phyloP scores from a whole-genome alignment of 53 echinoderm and acorn worm genomes.

The Zoroaster sp. region DNA sequence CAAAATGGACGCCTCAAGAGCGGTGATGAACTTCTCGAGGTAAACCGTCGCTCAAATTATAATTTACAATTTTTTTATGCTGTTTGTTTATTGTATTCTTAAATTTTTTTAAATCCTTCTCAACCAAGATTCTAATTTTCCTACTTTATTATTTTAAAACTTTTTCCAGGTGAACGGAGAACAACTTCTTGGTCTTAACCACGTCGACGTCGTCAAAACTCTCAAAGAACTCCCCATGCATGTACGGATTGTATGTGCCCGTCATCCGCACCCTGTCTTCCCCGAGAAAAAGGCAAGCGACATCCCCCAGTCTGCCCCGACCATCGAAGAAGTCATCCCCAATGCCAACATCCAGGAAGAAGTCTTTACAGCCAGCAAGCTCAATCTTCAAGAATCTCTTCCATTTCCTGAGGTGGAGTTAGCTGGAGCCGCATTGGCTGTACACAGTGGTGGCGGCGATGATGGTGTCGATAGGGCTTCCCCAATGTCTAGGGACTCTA shows the following conservation, averaged over 20 bases:
- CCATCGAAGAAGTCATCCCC: slow-evolving; percentile 29
- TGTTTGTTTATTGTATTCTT: not conserved
- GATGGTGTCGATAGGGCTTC: slow-evolving; percentile 16
- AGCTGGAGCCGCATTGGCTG: not conserved
- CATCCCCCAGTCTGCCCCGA: not conserved
- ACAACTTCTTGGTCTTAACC: slow-evolving; percentile 83
- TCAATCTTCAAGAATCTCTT: slow-evolving; percentile 6
- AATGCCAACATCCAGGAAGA: slow-evolving; percentile 9
- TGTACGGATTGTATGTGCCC: slow-evolving; percentile 84
- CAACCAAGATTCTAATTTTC: no score
- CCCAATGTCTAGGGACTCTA: slow-evolving; percentile 59
- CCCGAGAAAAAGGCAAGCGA: slow-evolving; percentile 37
- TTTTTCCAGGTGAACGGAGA: slow-evolving; percentile 80
- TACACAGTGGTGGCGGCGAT: slow-evolving; percentile 1
- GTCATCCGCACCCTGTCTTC: slow-evolving; percentile 74
- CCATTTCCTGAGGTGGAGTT: slow-evolving; percentile 31
- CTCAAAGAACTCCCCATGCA: slow-evolving; percentile 92
- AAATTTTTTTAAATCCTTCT: no score
- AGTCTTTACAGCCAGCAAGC: not conserved
- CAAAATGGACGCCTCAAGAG: slow-evolving; percentile 73
- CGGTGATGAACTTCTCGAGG: slow-evolving; percentile 95
- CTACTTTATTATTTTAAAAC: not conserved
- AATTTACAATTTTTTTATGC: not conserved
- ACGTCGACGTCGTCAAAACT: slow-evolving; percentile 90
- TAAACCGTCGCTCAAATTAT: not conserved